Conservation (phyloP, 2,113 vertebrate genomes). For the Lasiurus borealis region DNA sequence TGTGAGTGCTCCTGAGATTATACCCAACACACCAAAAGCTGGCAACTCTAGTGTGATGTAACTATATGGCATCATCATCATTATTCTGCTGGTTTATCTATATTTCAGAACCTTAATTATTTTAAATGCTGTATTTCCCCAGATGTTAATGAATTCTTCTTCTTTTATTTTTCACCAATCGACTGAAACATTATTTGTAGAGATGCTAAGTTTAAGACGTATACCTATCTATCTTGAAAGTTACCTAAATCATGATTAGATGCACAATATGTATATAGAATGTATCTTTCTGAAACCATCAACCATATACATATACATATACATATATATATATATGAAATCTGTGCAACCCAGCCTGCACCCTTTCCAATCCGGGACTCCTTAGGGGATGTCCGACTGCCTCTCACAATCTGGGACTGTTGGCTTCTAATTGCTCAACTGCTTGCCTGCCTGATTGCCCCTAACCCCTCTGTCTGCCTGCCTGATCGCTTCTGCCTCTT, state of each 20-base stretch:
- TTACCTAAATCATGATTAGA: not conserved
- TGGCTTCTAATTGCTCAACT: too few species aligned
- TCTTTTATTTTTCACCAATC: not conserved
- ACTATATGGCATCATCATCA: not conserved
- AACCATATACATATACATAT: too few species aligned
- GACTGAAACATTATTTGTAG: not conserved
- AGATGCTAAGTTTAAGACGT: not conserved
- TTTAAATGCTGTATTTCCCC: too few species aligned
- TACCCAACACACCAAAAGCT: fast-evolving
- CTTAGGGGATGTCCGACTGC: too few species aligned
- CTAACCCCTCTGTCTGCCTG: too few species aligned
- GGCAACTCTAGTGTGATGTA: fast-evolving
- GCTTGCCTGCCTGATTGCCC: too few species aligned
- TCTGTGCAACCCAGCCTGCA: too few species aligned
- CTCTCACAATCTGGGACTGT: too few species aligned
- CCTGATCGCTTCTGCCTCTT: too few species aligned
- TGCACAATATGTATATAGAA: not conserved
- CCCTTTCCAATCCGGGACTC: too few species aligned
- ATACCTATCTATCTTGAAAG: not conserved
- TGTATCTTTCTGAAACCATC: not conserved
- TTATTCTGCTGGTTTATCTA: too few species aligned
- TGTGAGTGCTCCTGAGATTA: not conserved
- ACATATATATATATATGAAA: too few species aligned
- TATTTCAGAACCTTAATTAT: not conserved
- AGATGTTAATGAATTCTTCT: not conserved